Percentiles rank a stretch among this genome's conserved stretches.
These are phyloP conservation scores for Calliphora vicina DNA, from an alignment of 1,140 invertebrate genomes.

Conservation along the genomic window DNA sequence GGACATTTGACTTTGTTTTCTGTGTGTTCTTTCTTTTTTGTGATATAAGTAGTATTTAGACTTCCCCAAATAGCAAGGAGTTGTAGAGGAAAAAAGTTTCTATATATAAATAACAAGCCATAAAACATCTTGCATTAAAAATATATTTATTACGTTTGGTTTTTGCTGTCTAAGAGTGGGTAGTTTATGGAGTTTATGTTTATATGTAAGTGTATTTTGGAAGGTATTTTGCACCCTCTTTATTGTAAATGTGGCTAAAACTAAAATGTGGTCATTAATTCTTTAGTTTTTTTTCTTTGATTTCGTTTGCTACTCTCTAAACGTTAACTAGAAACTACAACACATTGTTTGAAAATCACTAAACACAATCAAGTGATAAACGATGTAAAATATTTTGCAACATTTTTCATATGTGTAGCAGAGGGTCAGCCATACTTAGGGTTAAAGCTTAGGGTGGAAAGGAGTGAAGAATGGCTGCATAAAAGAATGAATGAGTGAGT, in stretches of 20 bases:
- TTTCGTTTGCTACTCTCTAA: not conserved
- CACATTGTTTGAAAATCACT: slow-evolving; percentile 33
- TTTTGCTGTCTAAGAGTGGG: not conserved
- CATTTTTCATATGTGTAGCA: slow-evolving; percentile 15
- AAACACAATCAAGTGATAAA: slow-evolving; percentile 35
- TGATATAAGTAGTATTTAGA: not conserved
- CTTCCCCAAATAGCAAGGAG: not conserved
- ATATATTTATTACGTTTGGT: slow-evolving; percentile 13
- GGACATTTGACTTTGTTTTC: slow-evolving; percentile 25
- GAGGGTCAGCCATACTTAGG: too few species aligned
- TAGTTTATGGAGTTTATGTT: not conserved
- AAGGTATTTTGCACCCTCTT: slow-evolving; percentile 22
- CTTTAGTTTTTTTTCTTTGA: not conserved
- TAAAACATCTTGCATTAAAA: slow-evolving; percentile 34
- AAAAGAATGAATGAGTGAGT: not conserved
- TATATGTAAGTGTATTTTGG: not conserved
- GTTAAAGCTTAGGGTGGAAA: too few species aligned
- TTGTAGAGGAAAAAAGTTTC: not conserved
- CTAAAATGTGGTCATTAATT: slow-evolving; percentile 31
- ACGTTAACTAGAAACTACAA: slow-evolving; percentile 17
- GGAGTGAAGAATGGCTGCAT: not conserved
- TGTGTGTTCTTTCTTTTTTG: not conserved
- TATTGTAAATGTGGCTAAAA: slow-evolving; percentile 17
- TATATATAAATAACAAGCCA: not conserved
- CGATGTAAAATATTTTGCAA: slow-evolving; percentile 9